Base-by-base conservation (phyloP, 2,888 invertebrate species). In the Lasioglossum pauxillum region DNA sequence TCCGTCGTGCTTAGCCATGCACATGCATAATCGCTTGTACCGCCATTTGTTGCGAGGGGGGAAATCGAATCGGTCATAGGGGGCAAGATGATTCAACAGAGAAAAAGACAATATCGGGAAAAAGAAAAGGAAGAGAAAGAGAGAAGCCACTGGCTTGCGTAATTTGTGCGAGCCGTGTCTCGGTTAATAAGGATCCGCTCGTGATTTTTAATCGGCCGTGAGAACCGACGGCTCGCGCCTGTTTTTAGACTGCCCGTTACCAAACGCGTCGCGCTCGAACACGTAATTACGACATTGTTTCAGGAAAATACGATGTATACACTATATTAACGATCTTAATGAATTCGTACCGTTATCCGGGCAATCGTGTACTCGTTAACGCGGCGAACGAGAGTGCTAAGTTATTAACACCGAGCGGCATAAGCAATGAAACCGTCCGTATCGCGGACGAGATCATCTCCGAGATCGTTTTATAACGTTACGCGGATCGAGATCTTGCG, bases 1-100 rank as follows among this genome's bases (percentile, higher is more conserved):
- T 10, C 35, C 8, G 35, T 10, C 35, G 31, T 31, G 67, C 67
- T 67, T 67, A 67, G 10, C 35, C 67, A 41, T 27, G 64, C 64
- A 67, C 67, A 78, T 60, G 73, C 46, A 27, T 60, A 38, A 46
- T 53, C 67, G 76, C 60, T 82, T 81, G 79, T 74, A 41, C 23
- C 16, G 41, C 38, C 71, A 82, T 72, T 86, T 83, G 75, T 72
- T 73, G 38, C 19, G 38, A 57, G 31, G 53, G 8, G 23, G 41
- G 23, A 16, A n/a, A 67, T 67, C 67, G 38, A 23, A n/a, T 27
- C 46, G 38, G 38, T 12, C 14, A n/a, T 31, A 27, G 69, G 49
- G 38, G 74, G 31, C 23, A 53, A 41, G 31, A 27, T 16, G 64
- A 31, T 31, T 16, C 5, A 31, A 7, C 53, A 8, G 10, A n/a